phyloP scores from a whole-genome alignment of 2,797 vertebrate genomes.

The Mustela erminea region DNA sequence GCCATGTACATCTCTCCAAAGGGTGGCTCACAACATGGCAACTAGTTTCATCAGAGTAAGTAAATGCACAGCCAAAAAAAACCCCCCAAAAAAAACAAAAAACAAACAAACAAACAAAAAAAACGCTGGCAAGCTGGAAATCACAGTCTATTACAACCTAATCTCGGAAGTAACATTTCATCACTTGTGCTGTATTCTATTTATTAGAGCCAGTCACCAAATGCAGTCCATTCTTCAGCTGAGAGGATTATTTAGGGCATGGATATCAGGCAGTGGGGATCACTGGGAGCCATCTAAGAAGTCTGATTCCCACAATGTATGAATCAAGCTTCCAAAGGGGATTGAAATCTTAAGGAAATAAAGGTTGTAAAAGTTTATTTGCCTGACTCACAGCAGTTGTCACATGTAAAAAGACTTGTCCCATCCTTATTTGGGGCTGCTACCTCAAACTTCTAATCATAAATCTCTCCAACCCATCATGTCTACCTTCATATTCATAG shows the following conservation, averaged over 20 bases:
- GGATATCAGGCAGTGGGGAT: neutral
- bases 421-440: neutral
- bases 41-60: neutral
- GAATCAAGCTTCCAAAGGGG: too few relatives aligned
- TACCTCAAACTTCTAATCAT: slow-evolving; percentile 24
- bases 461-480: neutral
- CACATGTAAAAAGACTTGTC: neutral
- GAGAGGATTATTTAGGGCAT: neutral
- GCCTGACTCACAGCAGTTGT: neutral
- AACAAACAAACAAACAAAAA: too few relatives aligned
- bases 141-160: neutral
- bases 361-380: neutral
- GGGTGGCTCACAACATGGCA: neutral
- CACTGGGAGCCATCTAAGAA: neutral
- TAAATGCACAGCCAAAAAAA: neutral
- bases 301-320: neutral
- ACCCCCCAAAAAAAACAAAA: too few relatives aligned
- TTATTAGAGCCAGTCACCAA: neutral
- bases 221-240: neutral
- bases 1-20: neutral
- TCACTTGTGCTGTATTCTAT: neutral
- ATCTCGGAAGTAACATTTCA: neutral
- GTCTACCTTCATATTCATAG: neutral
- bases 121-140: neutral
- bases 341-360: neutral